Evolutionary conservation across 2,797 vertebrate genomes (phyloP), one percentile per base, ranked within the genome.

Genomic region (Tokudaia tokunoshimensis): DNA sequence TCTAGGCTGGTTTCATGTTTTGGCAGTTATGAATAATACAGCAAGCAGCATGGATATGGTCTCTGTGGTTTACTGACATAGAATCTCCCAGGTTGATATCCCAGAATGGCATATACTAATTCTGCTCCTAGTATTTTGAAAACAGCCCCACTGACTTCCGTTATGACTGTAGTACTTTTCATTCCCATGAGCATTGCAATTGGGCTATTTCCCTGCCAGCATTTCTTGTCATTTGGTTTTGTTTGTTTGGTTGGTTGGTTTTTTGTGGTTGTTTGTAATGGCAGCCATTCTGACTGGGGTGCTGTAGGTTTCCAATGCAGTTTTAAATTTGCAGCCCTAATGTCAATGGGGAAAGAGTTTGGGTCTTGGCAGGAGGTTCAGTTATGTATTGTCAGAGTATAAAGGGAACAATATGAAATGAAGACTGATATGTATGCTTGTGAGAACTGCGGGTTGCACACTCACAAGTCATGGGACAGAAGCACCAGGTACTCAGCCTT

Each of bases 401-500:
- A 29, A 2, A 7, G 4, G 9, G 13, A 52, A 29, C 47, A 24
- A 11, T 26, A 47, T 2, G 44, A 24, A 26, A 47, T 2, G 44
- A 24, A 26, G 67, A 59, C 31, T 1, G 20, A 1, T 1, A 37
- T 37, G 11, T 0, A 47, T 44, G 47, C 57, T 83, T 24, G 6
- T 0, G 55, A 0, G 26, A 4, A 44, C 37, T 57, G 13, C 0
- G 22, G 20, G 59, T 6, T 19, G 17, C n/a, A 34, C 17, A 11
- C 24, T 65, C 29, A n/a, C 19, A 34, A 44, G 81, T 29, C 10
- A 0, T 19, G 29, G 31, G 34, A 19, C 29, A 50, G 17, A 34
- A 11, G 26, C 34, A 19, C 41, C 50, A 22, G 37, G 14, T 3
- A 22, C 14, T 59, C 17, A 52, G 15, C 3, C 47, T n/a, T 52